Evolutionary conservation across 1,140 invertebrate genomes (phyloP).

Genomic region (Bombus sylvicola): DNA sequence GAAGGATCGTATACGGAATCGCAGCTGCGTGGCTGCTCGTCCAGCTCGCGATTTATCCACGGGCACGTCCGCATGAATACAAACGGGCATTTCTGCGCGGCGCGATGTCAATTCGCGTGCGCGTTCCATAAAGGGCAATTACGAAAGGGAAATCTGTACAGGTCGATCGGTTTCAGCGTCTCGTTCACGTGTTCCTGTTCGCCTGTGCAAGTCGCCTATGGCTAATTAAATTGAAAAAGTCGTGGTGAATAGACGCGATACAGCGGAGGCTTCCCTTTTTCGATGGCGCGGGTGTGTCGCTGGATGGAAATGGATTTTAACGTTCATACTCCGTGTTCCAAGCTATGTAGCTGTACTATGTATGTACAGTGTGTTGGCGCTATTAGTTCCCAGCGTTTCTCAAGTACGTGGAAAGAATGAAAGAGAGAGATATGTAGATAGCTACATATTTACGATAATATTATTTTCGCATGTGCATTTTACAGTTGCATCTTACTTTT

Average conservation of each 20-base stretch:
- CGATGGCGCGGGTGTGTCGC: not conserved
- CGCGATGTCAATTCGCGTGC: not conserved
- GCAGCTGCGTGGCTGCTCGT: conserved; percentile 34
- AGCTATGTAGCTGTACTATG: no score
- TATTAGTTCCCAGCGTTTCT: no score
- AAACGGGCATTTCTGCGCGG: conserved; percentile 5
- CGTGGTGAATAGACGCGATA: not conserved
- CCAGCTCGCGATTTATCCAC: conserved; percentile 26
- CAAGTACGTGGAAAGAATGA: no score
- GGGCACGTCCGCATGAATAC: conserved; percentile 15
- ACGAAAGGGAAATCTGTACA: conserved; percentile 44
- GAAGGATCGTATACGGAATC: conserved; percentile 37
- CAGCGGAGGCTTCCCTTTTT: not conserved
- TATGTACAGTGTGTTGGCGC: no score
- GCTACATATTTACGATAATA: no score
- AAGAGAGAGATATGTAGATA: no score
- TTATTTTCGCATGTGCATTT: no score
- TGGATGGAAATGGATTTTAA: not conserved
- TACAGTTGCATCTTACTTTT: no score
- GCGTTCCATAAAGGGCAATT: conserved; percentile 21
- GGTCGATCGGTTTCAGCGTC: conserved; percentile 24
- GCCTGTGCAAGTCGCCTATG: not conserved
- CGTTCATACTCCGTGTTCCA: not conserved
- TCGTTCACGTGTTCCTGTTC: not conserved
- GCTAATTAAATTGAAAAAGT: conserved; percentile 32